A percentile compares a stretch with the other conserved stretches of the same genome.
Conservation (phyloP, 2,888 invertebrate species). For the Gari tellinella region DNA sequence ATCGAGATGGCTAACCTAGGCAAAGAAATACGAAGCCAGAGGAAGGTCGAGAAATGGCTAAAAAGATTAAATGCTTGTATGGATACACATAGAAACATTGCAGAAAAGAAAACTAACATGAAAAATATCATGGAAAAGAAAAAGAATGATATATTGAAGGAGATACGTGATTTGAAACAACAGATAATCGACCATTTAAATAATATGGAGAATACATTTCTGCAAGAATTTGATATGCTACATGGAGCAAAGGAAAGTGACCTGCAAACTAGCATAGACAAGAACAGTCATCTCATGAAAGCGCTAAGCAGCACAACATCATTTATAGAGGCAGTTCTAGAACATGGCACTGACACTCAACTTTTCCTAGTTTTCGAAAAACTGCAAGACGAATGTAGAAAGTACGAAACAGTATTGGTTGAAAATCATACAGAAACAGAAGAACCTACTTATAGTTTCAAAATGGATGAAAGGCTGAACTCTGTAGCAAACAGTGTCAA, state of each 20-base stretch:
- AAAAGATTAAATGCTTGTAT: conserved; percentile 43
- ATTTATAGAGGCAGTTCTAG: conserved; percentile 37
- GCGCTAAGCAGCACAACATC: conserved; percentile 33
- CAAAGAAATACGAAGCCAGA: conserved; percentile 35
- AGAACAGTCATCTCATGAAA: conserved; percentile 22
- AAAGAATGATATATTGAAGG: conserved; percentile 33
- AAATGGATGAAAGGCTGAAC: conserved; percentile 46
- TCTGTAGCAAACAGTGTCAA: conserved; percentile 37
- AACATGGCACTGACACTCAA: conserved; percentile 41
- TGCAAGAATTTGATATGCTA: conserved; percentile 38
- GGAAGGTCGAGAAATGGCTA: conserved; percentile 39
- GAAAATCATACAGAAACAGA: conserved; percentile 23
- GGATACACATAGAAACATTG: conserved; percentile 20
- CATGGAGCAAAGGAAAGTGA: conserved; percentile 33
- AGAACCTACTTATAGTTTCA: conserved; percentile 38
- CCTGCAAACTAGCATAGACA: conserved; percentile 22
- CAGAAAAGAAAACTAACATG: conserved; percentile 11
- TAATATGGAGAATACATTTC: conserved; percentile 38
- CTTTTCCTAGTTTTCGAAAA: conserved; percentile 40
- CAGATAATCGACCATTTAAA: conserved; percentile 33
- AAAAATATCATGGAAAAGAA: conserved; percentile 31
- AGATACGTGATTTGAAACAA: conserved; percentile 39
- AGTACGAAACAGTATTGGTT: conserved; percentile 34
- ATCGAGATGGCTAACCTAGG: conserved; percentile 46
- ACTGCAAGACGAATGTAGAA: conserved; percentile 40